Base-by-base conservation (phyloP, 1,140 invertebrate species). In the Drosophila lini region DNA sequence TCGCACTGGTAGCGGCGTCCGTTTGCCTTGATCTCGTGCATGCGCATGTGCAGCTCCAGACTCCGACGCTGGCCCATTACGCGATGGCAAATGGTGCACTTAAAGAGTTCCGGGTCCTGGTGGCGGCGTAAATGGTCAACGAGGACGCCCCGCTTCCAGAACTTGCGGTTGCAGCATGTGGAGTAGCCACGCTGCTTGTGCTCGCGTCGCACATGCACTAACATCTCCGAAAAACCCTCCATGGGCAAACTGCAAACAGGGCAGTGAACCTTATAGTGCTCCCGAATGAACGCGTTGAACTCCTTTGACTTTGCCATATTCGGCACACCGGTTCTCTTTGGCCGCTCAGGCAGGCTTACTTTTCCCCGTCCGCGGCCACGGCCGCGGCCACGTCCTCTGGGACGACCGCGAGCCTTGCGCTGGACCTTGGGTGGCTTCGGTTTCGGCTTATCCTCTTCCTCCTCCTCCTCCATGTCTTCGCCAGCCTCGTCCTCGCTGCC, bases 41-140 rank as follows among this genome's bases (percentile, higher is more conserved):
- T 90, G 10, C 81, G 74, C 81, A 90, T 79, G 52, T 90, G 85
- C 19, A 90, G 58, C 42, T 90, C 81, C n/a, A 90, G 52, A 22
- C 85, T 90, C 0, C 85, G 75, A 8, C 85, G 68, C 7, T 86
- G 74, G 2, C 86, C 86, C 79, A 90, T 80, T 0, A 90, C 81
- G 7, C 86, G 81, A 0, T 65, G 25, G 31, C 85, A 90, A 7
- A 90, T 77, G 22, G 73, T 52, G 31, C 85, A 90, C 32, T 90
- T 90, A 8, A 90, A 90, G 3, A 81, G 52, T 5, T 90, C 81
- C 5, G 85, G 85, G 19, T 90, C 58, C 63, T 90, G 71, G 47
- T 90, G 85, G 8, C 76, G 81, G 0, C 69, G 81, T 52, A 90
- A 16, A 34, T 90, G 85, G 32, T 90, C 85, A 0, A 90, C 85